Percentiles rank a stretch among this genome's conserved stretches.
phyloP scores from a whole-genome alignment of 2,797 vertebrate genomes.

The Tachyglossus aculeatus region DNA sequence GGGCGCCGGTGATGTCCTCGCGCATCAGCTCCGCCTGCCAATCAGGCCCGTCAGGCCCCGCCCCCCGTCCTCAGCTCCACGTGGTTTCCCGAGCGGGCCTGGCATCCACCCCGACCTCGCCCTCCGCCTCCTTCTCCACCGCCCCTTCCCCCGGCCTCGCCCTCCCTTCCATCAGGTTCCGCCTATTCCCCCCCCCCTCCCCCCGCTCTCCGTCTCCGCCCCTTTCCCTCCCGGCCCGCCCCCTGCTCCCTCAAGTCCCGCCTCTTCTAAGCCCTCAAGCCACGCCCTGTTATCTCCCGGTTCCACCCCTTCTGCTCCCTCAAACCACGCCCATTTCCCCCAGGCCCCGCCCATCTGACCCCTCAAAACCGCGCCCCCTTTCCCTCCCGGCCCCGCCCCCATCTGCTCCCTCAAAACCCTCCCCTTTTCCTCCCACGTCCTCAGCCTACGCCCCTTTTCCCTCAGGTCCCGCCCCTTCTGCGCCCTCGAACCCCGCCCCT shows the following conservation, averaged over 20 bases:
- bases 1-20: conserved; percentile 74
- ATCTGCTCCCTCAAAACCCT: not conserved
- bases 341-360: not conserved
- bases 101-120: too few species aligned
- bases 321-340: too few species aligned
- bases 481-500: too few species aligned
- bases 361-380: too few species aligned
- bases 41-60: not conserved
- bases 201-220: not conserved
- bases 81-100: not conserved
- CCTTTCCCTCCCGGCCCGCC: not conserved
- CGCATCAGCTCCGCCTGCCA: conserved; percentile 80
- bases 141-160: not conserved
- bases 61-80: not conserved
- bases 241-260: not conserved
- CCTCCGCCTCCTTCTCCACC: not conserved
- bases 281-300: not conserved
- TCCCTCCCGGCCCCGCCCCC: too few species aligned
- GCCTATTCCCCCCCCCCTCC: not conserved
- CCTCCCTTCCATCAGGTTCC: not conserved
- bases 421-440: too few species aligned
- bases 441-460: not conserved
- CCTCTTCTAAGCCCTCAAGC: not conserved
- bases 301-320: too few species aligned
- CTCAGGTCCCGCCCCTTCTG: too few species aligned